phyloP scores from a whole-genome alignment of 2,113 vertebrate species.

The Scopus umbretta region DNA sequence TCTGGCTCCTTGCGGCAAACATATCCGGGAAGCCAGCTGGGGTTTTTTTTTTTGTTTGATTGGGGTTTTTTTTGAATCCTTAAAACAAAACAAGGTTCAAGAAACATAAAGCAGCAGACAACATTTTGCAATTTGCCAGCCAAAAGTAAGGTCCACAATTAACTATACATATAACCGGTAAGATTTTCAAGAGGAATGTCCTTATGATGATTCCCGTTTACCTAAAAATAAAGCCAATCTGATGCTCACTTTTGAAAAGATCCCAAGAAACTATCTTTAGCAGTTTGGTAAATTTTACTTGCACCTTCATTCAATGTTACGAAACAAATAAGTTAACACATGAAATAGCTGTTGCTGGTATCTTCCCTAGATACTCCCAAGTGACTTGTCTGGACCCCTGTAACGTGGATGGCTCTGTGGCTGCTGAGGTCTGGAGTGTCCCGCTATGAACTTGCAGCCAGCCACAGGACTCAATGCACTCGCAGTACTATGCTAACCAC shows the following conservation, averaged over 20 bases:
- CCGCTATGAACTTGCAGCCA: neutral
- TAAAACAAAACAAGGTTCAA: slow-evolving; percentile 15
- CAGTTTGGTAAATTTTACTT: neutral
- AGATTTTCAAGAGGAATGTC: neutral
- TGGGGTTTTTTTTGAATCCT: neutral
- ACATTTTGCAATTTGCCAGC: neutral
- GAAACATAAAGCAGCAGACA: neutral
- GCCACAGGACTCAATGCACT: neutral
- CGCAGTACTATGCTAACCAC: neutral
- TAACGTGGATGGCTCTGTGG: neutral
- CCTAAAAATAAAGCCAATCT: neutral
- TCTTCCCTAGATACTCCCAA: neutral
- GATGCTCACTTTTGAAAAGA: neutral
- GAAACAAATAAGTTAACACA: neutral
- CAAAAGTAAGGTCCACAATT: neutral
- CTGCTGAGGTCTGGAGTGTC: neutral
- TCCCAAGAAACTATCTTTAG: neutral
- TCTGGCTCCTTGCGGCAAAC: slow-evolving; percentile 32
- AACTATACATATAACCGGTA: neutral
- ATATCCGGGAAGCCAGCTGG: neutral
- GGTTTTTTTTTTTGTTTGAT: neutral
- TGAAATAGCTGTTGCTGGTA: neutral
- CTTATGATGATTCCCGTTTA: neutral
- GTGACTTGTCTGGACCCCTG: neutral
- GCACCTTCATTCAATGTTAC: neutral